These are phyloP conservation scores for Cololabis saira DNA, from an alignment of 2,113 vertebrate genomes.

Conservation along the genomic window DNA sequence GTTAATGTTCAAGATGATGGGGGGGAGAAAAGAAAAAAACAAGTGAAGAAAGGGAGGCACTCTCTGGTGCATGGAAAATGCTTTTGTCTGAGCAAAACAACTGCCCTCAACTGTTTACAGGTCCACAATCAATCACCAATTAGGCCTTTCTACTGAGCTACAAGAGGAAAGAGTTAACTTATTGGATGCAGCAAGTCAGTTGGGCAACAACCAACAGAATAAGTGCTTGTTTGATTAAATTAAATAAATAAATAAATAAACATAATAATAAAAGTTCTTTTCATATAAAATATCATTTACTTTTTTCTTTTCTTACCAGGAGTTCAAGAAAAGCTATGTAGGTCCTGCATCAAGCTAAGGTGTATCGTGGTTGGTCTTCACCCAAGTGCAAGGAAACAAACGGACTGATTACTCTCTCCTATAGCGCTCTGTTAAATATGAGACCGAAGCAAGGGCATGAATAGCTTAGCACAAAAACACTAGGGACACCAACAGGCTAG, in stretches of 20 bases:
- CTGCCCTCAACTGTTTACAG: conserved; percentile 44
- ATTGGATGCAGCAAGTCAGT: conserved; percentile 30
- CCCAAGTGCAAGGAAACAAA: neutral
- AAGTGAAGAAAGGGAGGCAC: conserved; percentile 72
- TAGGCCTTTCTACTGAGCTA: conserved; percentile 40
- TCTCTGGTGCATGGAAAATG: conserved; percentile 68
- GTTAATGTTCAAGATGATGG: conserved; percentile 23
- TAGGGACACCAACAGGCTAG: neutral
- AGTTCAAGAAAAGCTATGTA: neutral
- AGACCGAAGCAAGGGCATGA: neutral
- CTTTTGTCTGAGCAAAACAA: conserved; percentile 53
- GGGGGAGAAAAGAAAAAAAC: conserved; percentile 25
- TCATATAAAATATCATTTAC: conserved; percentile 7
- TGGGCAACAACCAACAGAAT: conserved; percentile 23
- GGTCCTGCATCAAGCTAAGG: neutral
- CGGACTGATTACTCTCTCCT: neutral
- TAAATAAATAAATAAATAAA: neutral
- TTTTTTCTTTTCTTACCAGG: neutral
- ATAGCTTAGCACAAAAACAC: neutral
- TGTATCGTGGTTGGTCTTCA: too few relatives aligned
- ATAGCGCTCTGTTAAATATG: neutral
- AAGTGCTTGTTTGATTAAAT: conserved; percentile 28
- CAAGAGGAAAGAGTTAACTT: conserved; percentile 25
- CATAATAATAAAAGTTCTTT: conserved; percentile 1
- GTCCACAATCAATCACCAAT: conserved; percentile 43